Evolutionary conservation across 2,888 invertebrate genomes (phyloP), one percentile per base, ranked within the genome.

Genomic region (Aquatica leii): DNA sequence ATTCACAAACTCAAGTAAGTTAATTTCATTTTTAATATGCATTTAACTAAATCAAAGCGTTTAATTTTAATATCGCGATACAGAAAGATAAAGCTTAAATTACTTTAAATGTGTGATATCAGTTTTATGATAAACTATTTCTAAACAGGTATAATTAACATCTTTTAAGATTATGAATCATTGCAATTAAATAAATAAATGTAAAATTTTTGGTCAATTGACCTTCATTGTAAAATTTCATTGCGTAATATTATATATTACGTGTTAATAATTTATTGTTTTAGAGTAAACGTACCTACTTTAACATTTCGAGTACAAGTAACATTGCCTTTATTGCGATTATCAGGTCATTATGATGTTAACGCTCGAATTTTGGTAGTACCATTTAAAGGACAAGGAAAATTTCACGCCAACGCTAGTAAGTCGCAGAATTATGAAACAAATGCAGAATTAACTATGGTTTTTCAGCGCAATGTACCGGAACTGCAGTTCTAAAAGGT

Each of bases 321-420:
- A 0, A 81, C 80, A 1, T 81, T 90, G 68, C 86, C 87, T 0
- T 81, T 80, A 61, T 77, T 90, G 14, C 81, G 82, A 69, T 81
- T 89, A 41, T 82, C 85, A 0, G 88, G 87, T 0, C 78, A 80
- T 34, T 89, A 89, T 77, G 85, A 85, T 59, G 72, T 89, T 11
- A 84, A 88, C 71, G 83, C 86, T 0, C 81, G 83, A 14, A 74
- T 89, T 11, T 73, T 88, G n/a, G 78, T 86, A 2, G 69, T 89
- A 15, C 86, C 86, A 0, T 79, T 90, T 37, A 81, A 81, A 8
- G 89, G 89, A 50, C 80, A 85, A 31, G 90, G 90, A 0, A 84
- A 82, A 2, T 78, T 89, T 62, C 75, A 72, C n/a, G 87, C 86
- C 24, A 88, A 89, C 72, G 84, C 84, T 31, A 76, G 86, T 86